A percentile compares a stretch with the other conserved stretches of the same genome.
These are phyloP conservation scores for Trachurus trachurus DNA, from an alignment of 2,797 vertebrate genomes.

Conservation along the genomic window DNA sequence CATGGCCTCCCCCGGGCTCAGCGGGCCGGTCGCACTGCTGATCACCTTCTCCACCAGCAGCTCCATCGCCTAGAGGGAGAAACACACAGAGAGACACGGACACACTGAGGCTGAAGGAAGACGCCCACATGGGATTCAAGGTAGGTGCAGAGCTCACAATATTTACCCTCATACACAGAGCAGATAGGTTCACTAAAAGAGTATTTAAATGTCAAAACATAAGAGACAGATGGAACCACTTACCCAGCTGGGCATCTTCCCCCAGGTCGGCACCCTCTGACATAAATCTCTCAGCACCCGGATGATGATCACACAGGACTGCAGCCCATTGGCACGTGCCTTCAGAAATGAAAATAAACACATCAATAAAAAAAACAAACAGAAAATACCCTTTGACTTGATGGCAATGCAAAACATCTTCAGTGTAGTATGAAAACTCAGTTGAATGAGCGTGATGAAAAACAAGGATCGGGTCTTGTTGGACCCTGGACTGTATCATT, in stretches of 20 bases:
- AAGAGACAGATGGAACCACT: conserved; percentile 42
- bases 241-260: conserved; percentile 89
- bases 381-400: no score
- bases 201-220: neutral
- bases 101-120: neutral
- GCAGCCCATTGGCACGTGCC: conserved; percentile 90
- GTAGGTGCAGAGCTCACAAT: neutral
- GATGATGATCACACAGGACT: conserved; percentile 91
- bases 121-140: neutral
- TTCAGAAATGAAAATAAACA: conserved; percentile 50
- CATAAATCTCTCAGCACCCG: conserved; percentile 89
- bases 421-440: no score
- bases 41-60: conserved; percentile 87
- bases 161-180: neutral
- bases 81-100: neutral
- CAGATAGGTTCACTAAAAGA: neutral
- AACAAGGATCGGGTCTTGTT: no score
- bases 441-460: no score
- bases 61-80: conserved; percentile 83
- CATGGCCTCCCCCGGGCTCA: conserved; percentile 86
- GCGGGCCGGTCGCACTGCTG: conserved; percentile 81
- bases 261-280: conserved; percentile 89
- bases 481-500: no score
- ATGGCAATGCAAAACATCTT: no score
- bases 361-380: neutral